Conservation (phyloP, 2,113 vertebrate genomes). For the Ictidomys tridecemlineatus region DNA sequence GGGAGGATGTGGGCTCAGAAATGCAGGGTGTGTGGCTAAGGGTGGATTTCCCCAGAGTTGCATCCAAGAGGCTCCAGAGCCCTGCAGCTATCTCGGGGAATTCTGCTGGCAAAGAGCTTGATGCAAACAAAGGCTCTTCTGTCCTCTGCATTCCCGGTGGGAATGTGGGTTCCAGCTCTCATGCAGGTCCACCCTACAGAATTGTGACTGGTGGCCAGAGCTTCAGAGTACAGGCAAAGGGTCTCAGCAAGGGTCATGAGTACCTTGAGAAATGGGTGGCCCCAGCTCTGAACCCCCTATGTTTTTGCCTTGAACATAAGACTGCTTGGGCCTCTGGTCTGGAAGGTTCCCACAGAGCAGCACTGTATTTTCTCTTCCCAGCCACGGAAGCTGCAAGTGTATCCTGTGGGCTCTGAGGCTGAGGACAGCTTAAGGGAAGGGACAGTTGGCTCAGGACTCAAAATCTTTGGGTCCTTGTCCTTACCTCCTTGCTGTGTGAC, state of each 20-base stretch:
- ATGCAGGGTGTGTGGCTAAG: background rate
- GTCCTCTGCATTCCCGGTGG: constrained; percentile 11
- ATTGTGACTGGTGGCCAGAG: background rate
- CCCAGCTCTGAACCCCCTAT: background rate
- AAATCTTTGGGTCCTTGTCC: background rate
- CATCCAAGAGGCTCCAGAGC: background rate
- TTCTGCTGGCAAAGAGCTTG: constrained; percentile 57
- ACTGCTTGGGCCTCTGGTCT: background rate
- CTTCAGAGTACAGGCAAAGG: background rate
- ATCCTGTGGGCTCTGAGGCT: background rate
- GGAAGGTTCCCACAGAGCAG: background rate
- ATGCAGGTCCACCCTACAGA: background rate
- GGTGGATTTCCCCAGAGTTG: constrained; percentile 65
- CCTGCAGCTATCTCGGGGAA: constrained; percentile 40
- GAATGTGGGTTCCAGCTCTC: background rate
- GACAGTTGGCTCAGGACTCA: background rate
- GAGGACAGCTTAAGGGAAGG: background rate
- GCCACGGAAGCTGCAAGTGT: background rate
- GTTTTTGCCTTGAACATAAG: background rate
- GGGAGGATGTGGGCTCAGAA: background rate
- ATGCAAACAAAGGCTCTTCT: constrained; percentile 67
- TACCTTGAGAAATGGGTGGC: background rate
- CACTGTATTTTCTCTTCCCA: background rate
- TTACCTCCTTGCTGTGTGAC: background rate
- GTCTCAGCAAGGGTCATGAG: background rate